Conservation (phyloP, 2,113 vertebrate genomes). For the Pterocles gutturalis region DNA sequence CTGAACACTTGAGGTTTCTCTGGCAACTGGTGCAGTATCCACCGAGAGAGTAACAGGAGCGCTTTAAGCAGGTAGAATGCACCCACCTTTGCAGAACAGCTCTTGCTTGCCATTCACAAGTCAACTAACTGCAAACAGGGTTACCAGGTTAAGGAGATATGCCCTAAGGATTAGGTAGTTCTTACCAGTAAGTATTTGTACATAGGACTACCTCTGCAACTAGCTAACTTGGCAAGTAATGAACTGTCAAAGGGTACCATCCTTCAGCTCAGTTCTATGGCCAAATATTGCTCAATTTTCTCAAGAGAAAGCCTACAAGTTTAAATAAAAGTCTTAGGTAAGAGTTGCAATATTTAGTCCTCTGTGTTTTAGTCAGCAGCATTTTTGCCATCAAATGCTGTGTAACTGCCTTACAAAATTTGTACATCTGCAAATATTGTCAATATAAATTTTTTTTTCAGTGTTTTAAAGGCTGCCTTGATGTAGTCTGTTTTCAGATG, state of each 20-base stretch:
- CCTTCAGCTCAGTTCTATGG: background rate
- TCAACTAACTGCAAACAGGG: background rate
- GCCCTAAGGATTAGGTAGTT: background rate
- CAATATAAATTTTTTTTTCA: background rate
- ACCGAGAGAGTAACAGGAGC: background rate
- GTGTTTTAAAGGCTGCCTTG: background rate
- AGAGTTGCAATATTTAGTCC: background rate
- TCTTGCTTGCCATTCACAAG: background rate
- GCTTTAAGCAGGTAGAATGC: background rate
- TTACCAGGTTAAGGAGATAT: background rate
- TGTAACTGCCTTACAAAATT: background rate
- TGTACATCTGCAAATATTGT: background rate
- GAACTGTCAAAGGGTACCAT: background rate
- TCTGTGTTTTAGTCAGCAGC: background rate
- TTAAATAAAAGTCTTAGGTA: background rate
- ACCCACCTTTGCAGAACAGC: background rate
- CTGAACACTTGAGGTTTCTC: background rate
- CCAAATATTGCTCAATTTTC: background rate
- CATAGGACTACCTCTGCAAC: background rate
- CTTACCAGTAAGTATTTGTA: background rate
- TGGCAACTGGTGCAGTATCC: background rate
- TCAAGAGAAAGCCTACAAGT: background rate
- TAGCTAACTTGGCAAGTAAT: background rate
- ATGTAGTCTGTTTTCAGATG: background rate
- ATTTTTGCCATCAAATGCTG: background rate